Evolutionary conservation across 2,888 invertebrate species (phyloP).

Genomic region (Junonia oenone): DNA sequence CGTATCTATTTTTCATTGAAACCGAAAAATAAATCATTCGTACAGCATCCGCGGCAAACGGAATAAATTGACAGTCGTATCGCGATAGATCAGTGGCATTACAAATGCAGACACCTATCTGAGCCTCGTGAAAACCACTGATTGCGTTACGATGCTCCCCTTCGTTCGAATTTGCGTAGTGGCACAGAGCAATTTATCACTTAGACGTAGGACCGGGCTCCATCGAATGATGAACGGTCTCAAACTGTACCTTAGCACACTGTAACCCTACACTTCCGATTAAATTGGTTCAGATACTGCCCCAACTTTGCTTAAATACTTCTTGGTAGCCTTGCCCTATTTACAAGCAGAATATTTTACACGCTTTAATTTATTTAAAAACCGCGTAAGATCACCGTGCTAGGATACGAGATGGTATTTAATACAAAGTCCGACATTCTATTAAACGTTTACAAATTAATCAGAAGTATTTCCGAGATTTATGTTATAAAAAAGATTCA

Average conservation of each 20-base stretch:
- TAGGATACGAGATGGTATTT: no score
- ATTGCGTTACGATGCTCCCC: conserved; percentile 69
- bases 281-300: conserved; percentile 18
- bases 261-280: conserved; percentile 42
- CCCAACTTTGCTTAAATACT: conserved; percentile 14
- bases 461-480: no score
- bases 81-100: conserved; percentile 26
- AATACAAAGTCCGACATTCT: neutral
- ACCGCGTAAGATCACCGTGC: neutral
- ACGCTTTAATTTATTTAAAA: neutral
- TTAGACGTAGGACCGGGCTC: conserved; percentile 67
- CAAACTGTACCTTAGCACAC: conserved; percentile 34
- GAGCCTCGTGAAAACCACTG: conserved; percentile 65
- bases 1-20: conserved; percentile 27
- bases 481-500: no score
- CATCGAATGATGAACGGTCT: conserved; percentile 54
- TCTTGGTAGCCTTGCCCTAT: conserved; percentile 7
- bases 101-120: conserved; percentile 60
- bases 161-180: conserved; percentile 70
- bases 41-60: conserved; percentile 23
- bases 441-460: neutral
- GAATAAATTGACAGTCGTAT: conserved; percentile 30
- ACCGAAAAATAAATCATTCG: conserved; percentile 28
- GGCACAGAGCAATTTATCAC: conserved; percentile 73
- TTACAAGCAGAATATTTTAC: conserved; percentile 8